phyloP scores from a whole-genome alignment of 2,113 vertebrate species.

The Pluvianellus socialis region DNA sequence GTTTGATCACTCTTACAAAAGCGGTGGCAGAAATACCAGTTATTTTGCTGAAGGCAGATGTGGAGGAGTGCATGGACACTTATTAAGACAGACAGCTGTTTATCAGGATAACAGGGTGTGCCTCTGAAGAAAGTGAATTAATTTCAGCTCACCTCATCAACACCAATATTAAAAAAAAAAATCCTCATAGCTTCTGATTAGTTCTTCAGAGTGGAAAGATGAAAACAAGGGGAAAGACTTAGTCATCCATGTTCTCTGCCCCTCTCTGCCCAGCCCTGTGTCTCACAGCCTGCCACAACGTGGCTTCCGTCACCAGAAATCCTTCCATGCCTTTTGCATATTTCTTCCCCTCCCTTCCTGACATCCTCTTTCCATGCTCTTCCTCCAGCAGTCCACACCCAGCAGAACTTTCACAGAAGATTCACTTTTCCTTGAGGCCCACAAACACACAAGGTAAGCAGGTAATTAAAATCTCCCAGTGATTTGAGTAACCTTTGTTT shows the following conservation, averaged over 20 bases:
- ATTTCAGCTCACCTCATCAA: neutral
- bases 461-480: neutral
- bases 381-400: constrained; percentile 11
- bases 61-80: constrained; percentile 45
- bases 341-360: neutral
- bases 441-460: neutral
- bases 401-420: neutral
- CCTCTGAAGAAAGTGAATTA: constrained; percentile 22
- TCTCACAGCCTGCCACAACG: neutral
- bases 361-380: neutral
- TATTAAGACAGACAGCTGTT: neutral
- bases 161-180: neutral
- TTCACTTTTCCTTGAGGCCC: constrained; percentile 4
- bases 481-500: neutral
- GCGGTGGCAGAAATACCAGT: constrained; percentile 54
- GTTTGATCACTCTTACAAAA: neutral
- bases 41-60: constrained; percentile 59
- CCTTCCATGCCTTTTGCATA: neutral
- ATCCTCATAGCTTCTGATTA: neutral
- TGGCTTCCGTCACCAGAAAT: neutral
- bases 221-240: neutral
- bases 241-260: neutral
- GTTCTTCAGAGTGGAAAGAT: neutral
- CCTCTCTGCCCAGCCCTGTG: neutral
- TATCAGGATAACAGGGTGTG: constrained; percentile 47